Base-by-base conservation (phyloP, 2,797 vertebrate species). In the Oophaga sylvatica region DNA sequence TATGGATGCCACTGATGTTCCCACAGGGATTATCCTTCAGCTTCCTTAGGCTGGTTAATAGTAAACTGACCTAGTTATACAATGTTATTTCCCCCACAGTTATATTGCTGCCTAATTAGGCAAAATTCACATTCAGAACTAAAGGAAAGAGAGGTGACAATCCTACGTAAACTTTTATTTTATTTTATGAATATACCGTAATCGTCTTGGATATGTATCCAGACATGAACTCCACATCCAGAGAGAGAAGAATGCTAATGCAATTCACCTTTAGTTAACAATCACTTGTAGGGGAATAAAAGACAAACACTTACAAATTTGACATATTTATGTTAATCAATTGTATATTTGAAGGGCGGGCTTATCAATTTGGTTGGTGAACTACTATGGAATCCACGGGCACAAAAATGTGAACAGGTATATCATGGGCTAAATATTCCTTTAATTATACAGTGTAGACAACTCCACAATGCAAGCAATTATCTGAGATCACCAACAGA, bases 401-500 rank as follows among this genome's bases (percentile, higher is more conserved):
- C 48, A 84, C 57, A 84, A 63, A 84, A 57, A 84, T 45, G 68
- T 62, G 35, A 84, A 76, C 31, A 63, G 82, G 20, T 45, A 75
- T 31, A 20, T 62, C 22, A 17, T 41, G 22, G 13, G 53, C 68
- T 75, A 81, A 81, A 45, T 45, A 80, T 80, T 48, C 41, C 31
- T 65, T 81, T 81, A 81, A 26, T 81, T 48, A 65, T 73, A 77
- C 45, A 85, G 81, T 16, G 63, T 41, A 77, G 70, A 56, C 29
- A 35, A 68, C 70, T 67, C 22, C 79, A 79, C 78, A 88, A 85
- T 85, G 22, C 59, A 81, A 59, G 67, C 45, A 80, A 71, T 82
- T 89, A 89, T 81, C 79, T 85, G 48, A 45, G 76, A 67, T 85
- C 45, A 48, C 26, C 71, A 81, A 63, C 53, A 88, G 77, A 88